phyloP scores from a whole-genome alignment of 23 tunicate species.

The Phallusia fumigata region DNA sequence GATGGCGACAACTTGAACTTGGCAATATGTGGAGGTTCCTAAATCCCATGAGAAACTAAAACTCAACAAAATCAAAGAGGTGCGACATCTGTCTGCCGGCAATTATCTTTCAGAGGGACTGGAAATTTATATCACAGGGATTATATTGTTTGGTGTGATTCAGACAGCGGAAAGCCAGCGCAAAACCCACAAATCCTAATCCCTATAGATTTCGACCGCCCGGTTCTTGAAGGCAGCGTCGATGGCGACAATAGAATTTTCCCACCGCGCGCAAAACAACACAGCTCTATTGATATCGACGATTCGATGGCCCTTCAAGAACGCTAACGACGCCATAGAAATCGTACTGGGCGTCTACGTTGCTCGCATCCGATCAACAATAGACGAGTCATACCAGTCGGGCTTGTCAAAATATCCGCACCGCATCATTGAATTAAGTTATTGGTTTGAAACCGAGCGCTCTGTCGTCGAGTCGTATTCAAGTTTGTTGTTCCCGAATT shows the following conservation, averaged over 20 bases:
- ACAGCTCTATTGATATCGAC: neutral
- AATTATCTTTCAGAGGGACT: too few relatives aligned
- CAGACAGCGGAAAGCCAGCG: neutral
- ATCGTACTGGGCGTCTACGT: neutral
- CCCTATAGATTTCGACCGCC: neutral
- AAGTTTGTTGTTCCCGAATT: neutral
- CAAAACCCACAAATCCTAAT: conserved; percentile 8
- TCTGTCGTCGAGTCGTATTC: neutral
- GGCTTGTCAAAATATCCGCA: conserved; percentile 1
- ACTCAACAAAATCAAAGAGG: too few relatives aligned
- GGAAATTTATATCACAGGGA: too few relatives aligned
- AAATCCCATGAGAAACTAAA: too few relatives aligned
- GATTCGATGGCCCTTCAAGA: neutral
- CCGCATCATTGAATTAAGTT: neutral
- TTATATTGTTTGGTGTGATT: too few relatives aligned
- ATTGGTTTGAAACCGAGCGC: neutral
- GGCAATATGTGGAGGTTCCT: too few relatives aligned
- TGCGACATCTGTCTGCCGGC: too few relatives aligned
- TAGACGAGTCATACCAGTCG: neutral
- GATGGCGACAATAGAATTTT: neutral
- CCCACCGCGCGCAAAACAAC: neutral
- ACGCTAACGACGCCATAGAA: neutral
- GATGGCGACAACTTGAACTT: too few relatives aligned
- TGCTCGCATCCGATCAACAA: conserved; percentile 4
- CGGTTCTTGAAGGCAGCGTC: neutral